A percentile compares a stretch with the other conserved stretches of the same genome.
Conservation (phyloP, 2,797 vertebrate genomes). For the Cottoperca gobio region DNA sequence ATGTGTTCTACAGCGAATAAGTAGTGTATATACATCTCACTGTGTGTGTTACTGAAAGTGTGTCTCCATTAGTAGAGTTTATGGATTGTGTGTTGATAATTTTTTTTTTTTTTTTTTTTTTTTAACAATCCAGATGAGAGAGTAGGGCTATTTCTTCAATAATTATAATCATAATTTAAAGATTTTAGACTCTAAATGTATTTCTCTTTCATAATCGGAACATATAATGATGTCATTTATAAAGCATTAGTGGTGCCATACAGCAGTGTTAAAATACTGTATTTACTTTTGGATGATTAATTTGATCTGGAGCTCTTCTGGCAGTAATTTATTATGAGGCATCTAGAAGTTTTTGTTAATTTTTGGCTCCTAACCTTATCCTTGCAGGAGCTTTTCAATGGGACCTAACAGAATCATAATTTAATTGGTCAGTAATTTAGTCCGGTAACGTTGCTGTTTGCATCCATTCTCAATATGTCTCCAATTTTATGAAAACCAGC, state of each 20-base stretch:
- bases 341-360: slow-evolving; percentile 14
- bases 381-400: slow-evolving; percentile 13
- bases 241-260: slow-evolving; percentile 22
- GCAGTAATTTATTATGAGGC: slow-evolving; percentile 30
- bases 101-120: too few relatives aligned
- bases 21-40: neutral
- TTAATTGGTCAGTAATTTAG: slow-evolving; percentile 43
- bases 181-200: neutral
- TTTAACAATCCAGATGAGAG: too few relatives aligned
- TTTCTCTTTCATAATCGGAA: slow-evolving; percentile 13
- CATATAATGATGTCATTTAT: slow-evolving; percentile 36
- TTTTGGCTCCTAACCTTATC: slow-evolving; percentile 21
- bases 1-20: neutral
- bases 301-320: slow-evolving; percentile 31
- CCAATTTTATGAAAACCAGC: slow-evolving; percentile 38
- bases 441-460: slow-evolving; percentile 23
- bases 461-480: slow-evolving; percentile 29
- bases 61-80: neutral
- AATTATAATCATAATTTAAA: neutral
- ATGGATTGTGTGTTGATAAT: neutral
- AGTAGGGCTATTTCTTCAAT: too few relatives aligned
- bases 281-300: slow-evolving; percentile 43
- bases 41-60: neutral
- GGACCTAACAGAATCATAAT: slow-evolving; percentile 25
- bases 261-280: slow-evolving; percentile 6